phyloP scores from a whole-genome alignment of 2,888 invertebrate genomes.

The Mythimna pallens region DNA sequence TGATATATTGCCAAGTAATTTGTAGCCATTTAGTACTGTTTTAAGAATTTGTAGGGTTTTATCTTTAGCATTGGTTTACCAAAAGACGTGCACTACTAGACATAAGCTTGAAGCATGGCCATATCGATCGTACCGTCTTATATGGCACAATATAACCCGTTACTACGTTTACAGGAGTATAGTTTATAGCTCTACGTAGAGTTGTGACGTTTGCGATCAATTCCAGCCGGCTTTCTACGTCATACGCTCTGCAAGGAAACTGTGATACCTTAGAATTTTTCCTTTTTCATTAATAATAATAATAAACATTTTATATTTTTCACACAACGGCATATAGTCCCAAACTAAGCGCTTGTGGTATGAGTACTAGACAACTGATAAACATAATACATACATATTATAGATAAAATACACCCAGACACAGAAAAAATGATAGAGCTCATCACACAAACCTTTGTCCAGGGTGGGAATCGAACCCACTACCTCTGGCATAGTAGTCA shows the following conservation, averaged over 20 bases:
- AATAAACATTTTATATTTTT: no score
- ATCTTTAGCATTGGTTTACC: background rate
- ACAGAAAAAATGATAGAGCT: no score
- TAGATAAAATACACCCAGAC: no score
- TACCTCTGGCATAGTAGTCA: no score
- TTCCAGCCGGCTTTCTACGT: conserved; percentile 40
- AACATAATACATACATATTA: no score
- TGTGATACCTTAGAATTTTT: conserved; percentile 23
- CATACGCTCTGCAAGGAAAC: conserved; percentile 36
- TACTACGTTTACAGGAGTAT: background rate
- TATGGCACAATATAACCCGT: background rate
- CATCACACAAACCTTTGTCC: no score
- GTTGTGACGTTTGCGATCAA: conserved; percentile 49
- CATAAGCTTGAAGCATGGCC: background rate
- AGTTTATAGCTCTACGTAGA: conserved; percentile 29
- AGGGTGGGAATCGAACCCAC: no score
- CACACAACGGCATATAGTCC: no score
- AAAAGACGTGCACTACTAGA: background rate
- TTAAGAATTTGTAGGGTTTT: background rate
- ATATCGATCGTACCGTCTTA: background rate
- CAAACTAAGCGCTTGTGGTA: no score
- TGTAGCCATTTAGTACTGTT: background rate
- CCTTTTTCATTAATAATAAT: background rate
- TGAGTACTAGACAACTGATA: no score
- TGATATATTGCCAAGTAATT: conserved; percentile 2